These are phyloP conservation scores for Telmatochromis brachygnathus DNA, from an alignment of 2,113 vertebrate genomes.

Conservation along the genomic window DNA sequence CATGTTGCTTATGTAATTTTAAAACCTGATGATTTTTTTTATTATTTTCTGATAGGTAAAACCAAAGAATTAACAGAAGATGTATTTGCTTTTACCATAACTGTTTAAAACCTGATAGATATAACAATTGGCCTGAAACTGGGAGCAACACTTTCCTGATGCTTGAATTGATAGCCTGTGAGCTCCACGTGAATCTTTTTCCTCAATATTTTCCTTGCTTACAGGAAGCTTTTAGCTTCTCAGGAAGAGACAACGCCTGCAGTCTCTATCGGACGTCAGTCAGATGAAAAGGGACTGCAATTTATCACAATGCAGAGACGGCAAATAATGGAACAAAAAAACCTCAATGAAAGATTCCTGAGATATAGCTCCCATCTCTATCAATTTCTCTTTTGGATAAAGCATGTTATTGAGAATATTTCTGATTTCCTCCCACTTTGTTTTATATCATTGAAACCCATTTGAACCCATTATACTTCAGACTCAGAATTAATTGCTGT, in stretches of 20 bases:
- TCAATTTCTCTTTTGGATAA: background rate
- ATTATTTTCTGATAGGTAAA: background rate
- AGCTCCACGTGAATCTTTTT: background rate
- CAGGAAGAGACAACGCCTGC: background rate
- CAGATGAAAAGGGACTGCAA: background rate
- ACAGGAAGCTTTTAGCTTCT: background rate
- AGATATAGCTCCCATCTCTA: background rate
- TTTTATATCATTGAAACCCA: background rate
- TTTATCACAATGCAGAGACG: background rate
- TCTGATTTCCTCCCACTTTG: background rate
- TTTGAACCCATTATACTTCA: background rate
- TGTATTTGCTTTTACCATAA: background rate
- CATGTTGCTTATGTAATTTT: background rate
- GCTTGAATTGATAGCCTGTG: background rate
- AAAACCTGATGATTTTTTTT: background rate
- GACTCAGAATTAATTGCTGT: background rate
- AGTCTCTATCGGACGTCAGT: background rate
- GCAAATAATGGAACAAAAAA: background rate
- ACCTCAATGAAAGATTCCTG: background rate
- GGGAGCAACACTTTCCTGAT: background rate
- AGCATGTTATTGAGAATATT: background rate
- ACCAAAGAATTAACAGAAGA: background rate
- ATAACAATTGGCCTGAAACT: background rate
- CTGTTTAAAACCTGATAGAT: background rate
- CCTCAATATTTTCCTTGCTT: background rate